Evolutionary conservation across 1,140 invertebrate species (phyloP), one percentile per base, ranked within the genome.

Genomic region (Dermatophagoides farinae): DNA sequence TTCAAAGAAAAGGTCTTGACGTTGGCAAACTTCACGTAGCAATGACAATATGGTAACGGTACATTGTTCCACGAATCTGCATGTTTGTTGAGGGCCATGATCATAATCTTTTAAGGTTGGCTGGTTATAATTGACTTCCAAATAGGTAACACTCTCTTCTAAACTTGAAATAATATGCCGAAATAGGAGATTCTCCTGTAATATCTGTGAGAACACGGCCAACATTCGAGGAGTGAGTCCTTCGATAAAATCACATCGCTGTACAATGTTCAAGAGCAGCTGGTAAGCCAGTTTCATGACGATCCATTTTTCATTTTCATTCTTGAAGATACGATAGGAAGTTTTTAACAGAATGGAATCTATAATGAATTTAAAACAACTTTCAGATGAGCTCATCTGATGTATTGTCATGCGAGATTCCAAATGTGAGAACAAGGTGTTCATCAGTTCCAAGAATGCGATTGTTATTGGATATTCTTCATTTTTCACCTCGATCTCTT

Each of bases 401-500:
- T 59, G 43, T 6, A 41, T 37, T 31, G 31, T 22, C 22, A 46
- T 47, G 53, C 57, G 47, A 18, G 38, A 44, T 12, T 44, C 39
- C n/a, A 49, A 31, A 57, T 66, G 64, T 41, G 61, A 61, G 4
- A 85, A 83, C 10, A 97, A 73, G 1, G 79, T 78, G 66, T 84
- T 79, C 0, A 96, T 68, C 0, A 95, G 73, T 59, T 80, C 72
- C 0, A 96, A 72, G 68, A 93, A 81, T 1, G 85, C 85, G 57
- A 82, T 76, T 0, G 85, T 87, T 23, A 91, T 69, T 0, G 85
- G 83, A 74, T 87, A 91, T 65, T 85, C 82, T 72, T 96, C 90
- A 68, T 84, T 79, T 39, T 89, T 78, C 18, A 85, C 81, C 71
- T 97, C 91, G 43, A 91, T 80, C 74, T 90, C 79, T 64, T 80